A percentile compares a stretch with the other conserved stretches of the same genome.
Evolutionary conservation across 2,797 vertebrate genomes (phyloP).

Genomic region (Pitangus sulphuratus): DNA sequence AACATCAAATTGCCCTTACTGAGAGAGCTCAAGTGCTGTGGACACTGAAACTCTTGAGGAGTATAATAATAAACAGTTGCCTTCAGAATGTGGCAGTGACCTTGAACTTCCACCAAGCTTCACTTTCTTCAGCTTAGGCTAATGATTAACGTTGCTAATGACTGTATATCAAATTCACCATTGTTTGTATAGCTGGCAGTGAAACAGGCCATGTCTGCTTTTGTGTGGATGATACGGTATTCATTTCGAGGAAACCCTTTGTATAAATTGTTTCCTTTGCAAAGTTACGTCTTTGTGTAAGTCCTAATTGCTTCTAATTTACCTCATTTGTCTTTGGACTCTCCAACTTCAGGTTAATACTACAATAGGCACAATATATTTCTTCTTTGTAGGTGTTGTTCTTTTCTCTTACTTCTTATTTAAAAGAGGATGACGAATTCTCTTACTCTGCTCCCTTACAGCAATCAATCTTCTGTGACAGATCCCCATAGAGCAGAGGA

Average conservation of each 20-base stretch:
- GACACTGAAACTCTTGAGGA: not conserved
- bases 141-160: slow-evolving; percentile 50
- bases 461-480: not conserved
- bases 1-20: not conserved
- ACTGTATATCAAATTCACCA: not conserved
- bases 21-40: not conserved
- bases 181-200: not conserved
- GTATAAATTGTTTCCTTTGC: slow-evolving; percentile 15
- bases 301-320: slow-evolving; percentile 10
- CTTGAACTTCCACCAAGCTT: slow-evolving; percentile 18
- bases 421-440: not conserved
- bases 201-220: not conserved
- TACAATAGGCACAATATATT: not conserved
- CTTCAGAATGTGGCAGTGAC: slow-evolving; percentile 14
- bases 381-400: not conserved
- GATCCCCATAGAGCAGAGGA: not conserved
- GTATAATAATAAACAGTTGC: not conserved
- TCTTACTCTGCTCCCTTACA: not conserved
- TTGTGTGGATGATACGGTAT: not conserved
- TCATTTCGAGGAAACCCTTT: slow-evolving; percentile 16
- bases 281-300: not conserved
- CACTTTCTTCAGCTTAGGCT: not conserved
- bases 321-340: not conserved
- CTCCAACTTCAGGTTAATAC: not conserved
- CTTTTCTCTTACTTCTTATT: not conserved